A percentile compares a stretch with the other conserved stretches of the same genome.
phyloP scores from a whole-genome alignment of 30 jellyfish, hydroid and myxozoan species.

The Aurelia aurita region DNA sequence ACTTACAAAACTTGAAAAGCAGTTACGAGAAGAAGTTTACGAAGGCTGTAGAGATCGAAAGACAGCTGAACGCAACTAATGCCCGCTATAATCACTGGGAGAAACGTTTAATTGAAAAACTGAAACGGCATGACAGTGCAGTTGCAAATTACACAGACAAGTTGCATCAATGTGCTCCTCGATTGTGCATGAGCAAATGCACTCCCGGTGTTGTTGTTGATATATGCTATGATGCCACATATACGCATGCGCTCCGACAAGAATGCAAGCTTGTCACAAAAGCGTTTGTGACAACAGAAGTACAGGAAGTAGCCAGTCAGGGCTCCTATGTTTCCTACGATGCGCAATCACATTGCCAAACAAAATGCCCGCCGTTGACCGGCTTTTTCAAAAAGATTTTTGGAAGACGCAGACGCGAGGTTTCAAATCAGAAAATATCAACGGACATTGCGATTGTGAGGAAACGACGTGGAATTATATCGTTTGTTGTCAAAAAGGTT shows the following conservation, averaged over 20 bases:
- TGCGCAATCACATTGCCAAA: conserved; percentile 22
- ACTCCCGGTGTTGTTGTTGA: conserved; percentile 58
- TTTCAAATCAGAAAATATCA: not conserved
- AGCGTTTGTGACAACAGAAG: conserved; percentile 5
- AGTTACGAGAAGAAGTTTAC: not conserved
- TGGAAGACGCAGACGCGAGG: conserved; percentile 55
- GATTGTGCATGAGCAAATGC: conserved; percentile 59
- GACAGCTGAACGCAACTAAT: conserved; percentile 1
- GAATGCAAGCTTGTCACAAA: conserved; percentile 45
- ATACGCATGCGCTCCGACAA: conserved; percentile 11
- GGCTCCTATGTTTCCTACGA: conserved; percentile 11
- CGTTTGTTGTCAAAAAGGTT: conserved; percentile 2
- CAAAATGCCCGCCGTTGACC: conserved; percentile 80
- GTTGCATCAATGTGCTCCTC: conserved; percentile 61
- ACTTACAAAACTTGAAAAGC: no score
- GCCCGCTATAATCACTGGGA: not conserved
- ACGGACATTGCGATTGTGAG: not conserved
- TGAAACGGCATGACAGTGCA: conserved; percentile 20
- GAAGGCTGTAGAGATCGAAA: not conserved
- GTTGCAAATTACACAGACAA: conserved; percentile 40
- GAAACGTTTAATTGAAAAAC: conserved; percentile 1
- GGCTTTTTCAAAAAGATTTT: conserved; percentile 62
- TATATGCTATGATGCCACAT: conserved; percentile 52
- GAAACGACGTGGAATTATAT: conserved; percentile 42
- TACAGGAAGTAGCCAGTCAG: conserved; percentile 4